A percentile compares a stretch with the other conserved stretches of the same genome.
phyloP scores from a whole-genome alignment of 2,888 invertebrate species.

The Cistogaster globosa region DNA sequence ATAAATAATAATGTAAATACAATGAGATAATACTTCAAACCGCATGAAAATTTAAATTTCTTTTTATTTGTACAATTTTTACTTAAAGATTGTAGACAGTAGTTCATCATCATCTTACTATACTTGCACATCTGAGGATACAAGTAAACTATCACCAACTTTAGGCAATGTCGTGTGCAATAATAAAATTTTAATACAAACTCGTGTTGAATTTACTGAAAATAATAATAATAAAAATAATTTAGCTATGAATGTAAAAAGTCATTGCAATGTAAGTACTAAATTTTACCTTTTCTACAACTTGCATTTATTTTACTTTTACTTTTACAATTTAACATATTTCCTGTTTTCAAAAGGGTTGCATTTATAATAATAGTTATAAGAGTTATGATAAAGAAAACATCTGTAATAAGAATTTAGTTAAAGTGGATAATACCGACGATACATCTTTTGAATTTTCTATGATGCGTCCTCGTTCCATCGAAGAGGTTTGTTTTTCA shows the following conservation, averaged over 20 bases:
- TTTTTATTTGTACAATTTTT: conserved; percentile 51
- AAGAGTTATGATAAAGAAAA: conserved; percentile 78
- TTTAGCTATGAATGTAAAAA: conserved; percentile 59
- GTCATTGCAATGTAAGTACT: conserved; percentile 78
- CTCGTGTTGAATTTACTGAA: conserved; percentile 75
- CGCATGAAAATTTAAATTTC: neutral
- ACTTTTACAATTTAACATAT: neutral
- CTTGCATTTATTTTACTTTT: neutral
- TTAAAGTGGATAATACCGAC: conserved; percentile 80
- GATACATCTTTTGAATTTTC: conserved; percentile 81
- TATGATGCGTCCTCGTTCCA: conserved; percentile 80
- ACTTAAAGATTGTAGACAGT: conserved; percentile 77
- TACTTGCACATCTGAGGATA: conserved; percentile 81
- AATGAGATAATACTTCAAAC: neutral
- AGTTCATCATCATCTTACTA: conserved; percentile 81
- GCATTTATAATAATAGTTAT: conserved; percentile 75
- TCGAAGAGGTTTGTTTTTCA: conserved; percentile 78
- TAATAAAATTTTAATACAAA: conserved; percentile 62
- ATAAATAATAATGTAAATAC: conserved; percentile 73
- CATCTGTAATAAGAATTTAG: conserved; percentile 75
- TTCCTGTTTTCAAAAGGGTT: conserved; percentile 76
- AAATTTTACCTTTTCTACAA: neutral
- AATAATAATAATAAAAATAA: too few species aligned
- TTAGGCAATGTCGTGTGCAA: conserved; percentile 52
- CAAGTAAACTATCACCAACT: conserved; percentile 77